phyloP scores from a whole-genome alignment of 2,113 vertebrate genomes.

The Oreochromis spilurus region DNA sequence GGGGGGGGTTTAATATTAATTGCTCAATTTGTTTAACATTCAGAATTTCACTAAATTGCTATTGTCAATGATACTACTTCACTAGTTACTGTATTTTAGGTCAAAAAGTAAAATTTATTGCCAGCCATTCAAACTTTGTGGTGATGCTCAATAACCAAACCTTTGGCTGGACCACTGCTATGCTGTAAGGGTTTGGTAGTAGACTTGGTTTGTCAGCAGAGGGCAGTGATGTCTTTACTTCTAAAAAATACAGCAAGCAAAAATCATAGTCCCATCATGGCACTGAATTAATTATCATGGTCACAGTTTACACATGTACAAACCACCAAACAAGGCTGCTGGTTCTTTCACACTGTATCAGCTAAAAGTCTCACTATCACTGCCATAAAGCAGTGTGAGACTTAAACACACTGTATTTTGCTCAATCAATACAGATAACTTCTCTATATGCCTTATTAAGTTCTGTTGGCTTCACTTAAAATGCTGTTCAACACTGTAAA shows the following conservation, averaged over 20 bases:
- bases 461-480: conserved; percentile 35
- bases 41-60: neutral
- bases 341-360: neutral
- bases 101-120: neutral
- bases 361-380: neutral
- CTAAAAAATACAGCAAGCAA: neutral
- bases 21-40: neutral
- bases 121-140: neutral
- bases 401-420: neutral
- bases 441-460: conserved; percentile 9
- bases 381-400: neutral
- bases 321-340: neutral
- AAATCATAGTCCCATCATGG: neutral
- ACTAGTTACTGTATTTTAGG: neutral
- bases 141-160: neutral
- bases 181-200: neutral
- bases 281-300: neutral
- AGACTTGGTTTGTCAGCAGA: conserved; percentile 37
- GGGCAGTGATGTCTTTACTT: conserved; percentile 32
- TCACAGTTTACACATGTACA: neutral
- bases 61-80: neutral
- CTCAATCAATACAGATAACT: conserved; percentile 2
- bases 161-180: neutral
- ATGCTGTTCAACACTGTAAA: neutral
- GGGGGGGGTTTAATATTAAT: too few relatives aligned